Conservation (phyloP, 2,113 vertebrate species). For the Petaurus breviceps region DNA sequence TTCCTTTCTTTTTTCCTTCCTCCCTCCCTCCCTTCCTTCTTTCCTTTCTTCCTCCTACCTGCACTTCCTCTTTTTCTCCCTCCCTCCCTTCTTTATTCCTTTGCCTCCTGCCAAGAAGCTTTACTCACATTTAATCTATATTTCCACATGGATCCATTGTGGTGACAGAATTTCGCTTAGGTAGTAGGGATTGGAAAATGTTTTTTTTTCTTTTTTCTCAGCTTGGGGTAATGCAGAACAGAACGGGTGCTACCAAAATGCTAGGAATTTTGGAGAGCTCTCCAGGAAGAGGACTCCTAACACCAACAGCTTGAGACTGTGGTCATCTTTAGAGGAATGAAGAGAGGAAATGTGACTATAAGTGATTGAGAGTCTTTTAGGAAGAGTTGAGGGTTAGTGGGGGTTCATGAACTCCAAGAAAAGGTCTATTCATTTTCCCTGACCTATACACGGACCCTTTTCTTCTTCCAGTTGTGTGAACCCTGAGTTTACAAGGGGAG, state of each 20-base stretch:
- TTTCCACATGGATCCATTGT: not conserved
- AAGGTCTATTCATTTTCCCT: not conserved
- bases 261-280: not conserved
- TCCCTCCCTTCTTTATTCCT: not conserved
- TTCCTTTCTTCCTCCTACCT: not conserved
- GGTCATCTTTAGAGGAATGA: not conserved
- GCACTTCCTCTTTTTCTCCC: rapidly evolving
- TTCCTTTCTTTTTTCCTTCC: too few species aligned
- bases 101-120: not conserved
- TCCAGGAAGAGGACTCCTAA: not conserved
- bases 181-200: not conserved
- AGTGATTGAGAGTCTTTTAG: not conserved
- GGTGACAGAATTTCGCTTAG: not conserved
- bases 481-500: not conserved
- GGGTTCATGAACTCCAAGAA: not conserved
- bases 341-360: not conserved
- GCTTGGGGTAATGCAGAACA: not conserved
- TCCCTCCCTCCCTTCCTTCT: not conserved
- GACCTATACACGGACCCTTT: not conserved
- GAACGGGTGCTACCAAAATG: not conserved
- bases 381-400: not conserved
- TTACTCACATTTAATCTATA: not conserved
- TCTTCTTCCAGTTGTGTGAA: not conserved
- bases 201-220: not conserved
- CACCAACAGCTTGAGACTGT: not conserved